Evolutionary conservation across 2,113 vertebrate genomes (phyloP).

Genomic region (Hystrix cristata): DNA sequence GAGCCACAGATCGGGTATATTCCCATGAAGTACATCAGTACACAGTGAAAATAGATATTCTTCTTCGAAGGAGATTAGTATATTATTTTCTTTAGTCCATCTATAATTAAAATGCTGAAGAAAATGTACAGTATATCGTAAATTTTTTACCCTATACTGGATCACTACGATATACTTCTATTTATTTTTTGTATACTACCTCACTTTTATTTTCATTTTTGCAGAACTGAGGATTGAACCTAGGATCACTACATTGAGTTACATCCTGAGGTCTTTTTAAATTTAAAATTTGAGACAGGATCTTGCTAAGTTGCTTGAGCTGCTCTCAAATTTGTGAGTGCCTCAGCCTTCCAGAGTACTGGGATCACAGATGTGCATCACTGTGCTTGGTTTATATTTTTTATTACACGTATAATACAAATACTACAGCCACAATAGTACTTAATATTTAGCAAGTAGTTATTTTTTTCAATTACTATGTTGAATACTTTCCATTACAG

Average conservation of each 20-base stretch:
- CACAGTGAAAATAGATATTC: not conserved
- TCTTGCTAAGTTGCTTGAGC: not conserved
- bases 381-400: not conserved
- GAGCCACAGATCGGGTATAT: not conserved
- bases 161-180: not conserved
- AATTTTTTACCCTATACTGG: not conserved
- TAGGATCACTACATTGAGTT: not conserved
- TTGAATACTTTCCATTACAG: not conserved
- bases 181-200: not conserved
- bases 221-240: not conserved
- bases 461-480: not conserved
- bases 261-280: not conserved
- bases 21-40: not conserved
- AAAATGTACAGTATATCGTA: not conserved
- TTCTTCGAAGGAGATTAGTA: not conserved
- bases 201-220: not conserved
- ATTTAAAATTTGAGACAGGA: not conserved
- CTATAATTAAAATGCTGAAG: conserved; percentile 19
- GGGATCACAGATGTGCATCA: not conserved
- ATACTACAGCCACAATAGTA: not conserved
- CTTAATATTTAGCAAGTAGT: not conserved
- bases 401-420: not conserved
- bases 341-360: not conserved
- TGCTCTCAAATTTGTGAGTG: not conserved
- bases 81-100: not conserved